Conservation (phyloP, 2,797 vertebrate genomes). For the Amblyopsis hoosieri region DNA sequence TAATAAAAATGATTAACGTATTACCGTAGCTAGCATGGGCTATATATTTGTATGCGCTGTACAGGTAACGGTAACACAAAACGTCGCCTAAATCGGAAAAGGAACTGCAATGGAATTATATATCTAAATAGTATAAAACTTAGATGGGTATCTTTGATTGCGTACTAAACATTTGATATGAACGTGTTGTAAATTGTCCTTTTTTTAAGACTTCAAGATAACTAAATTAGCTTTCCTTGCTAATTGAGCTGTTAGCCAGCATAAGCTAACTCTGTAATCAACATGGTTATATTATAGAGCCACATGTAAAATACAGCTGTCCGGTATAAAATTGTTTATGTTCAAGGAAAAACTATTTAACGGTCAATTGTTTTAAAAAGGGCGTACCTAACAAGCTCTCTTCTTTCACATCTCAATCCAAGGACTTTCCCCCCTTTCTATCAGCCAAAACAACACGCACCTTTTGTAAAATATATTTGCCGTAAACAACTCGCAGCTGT, state of each 20-base stretch:
- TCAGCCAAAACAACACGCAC: constrained; percentile 44
- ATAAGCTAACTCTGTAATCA: constrained; percentile 3
- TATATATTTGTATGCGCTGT: too few relatives aligned
- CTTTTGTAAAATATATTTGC: constrained; percentile 70
- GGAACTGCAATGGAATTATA: too few relatives aligned
- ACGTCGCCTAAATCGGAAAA: too few relatives aligned
- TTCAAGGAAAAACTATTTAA: background rate
- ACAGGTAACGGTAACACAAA: too few relatives aligned
- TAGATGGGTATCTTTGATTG: background rate
- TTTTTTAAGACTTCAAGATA: background rate
- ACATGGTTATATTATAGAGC: background rate
- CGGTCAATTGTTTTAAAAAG: background rate
- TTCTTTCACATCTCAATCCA: constrained; percentile 60
- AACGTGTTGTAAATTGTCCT: background rate
- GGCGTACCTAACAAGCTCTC: constrained; percentile 43
- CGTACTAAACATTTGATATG: background rate
- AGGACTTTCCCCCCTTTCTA: constrained; percentile 29
- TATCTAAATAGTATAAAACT: too few relatives aligned
- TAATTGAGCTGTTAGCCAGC: constrained; percentile 37
- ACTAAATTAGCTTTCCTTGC: background rate
- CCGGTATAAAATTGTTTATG: too few relatives aligned
- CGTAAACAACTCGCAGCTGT: constrained; percentile 58
- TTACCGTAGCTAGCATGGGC: too few relatives aligned
- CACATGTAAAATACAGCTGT: background rate
- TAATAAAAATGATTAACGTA: background rate